Evolutionary conservation across 2,797 vertebrate species (phyloP), one percentile per base, ranked within the genome.

Genomic region (Coranthus polyacanthus): DNA sequence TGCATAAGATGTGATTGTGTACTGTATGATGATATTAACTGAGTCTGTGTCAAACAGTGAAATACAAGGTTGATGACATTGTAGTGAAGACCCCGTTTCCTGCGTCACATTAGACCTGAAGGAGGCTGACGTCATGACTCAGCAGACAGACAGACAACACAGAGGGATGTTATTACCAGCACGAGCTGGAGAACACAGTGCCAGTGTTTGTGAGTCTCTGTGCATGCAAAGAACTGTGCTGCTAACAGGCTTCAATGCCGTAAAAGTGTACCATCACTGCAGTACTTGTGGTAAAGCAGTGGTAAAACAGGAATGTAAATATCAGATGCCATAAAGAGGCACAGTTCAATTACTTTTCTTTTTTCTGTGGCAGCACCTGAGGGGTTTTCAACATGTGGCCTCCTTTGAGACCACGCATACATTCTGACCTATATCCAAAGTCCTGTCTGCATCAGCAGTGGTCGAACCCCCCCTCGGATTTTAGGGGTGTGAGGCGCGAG

Each of bases 381-480:
- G 49, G 41, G 32, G 1, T 38, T 54, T 60, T 17, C 4, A 56
- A 51, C 2, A n/a, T 44, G 38, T 55, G 51, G 26, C 72, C 63
- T 54, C 50, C 43, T 78, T 75, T 62, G 44, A 76, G 72, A 63
- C 13, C 45, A 2, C 47, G 8, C 49, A 52, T 42, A 20, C 45
- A 57, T 45, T 49, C 52, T 83, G 82, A 80, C 78, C 75, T 77
- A 80, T 60, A 83, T 86, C 71, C 34, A 54, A 65, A 64, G 24
- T 73, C 41, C 62, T 26, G 49, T 66, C 47, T 78, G 56, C 56
- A 69, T 75, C 58, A 43, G 26, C 4, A 12, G 41, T 39, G 21
- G 16, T 56, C 16, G 3, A 54, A 55, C 36, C 45, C 70, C 38
- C 55, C 29, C 36, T 52, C 64, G 63, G 63, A 70, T 77, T 72